Conservation (phyloP, 2,888 invertebrate genomes). For the Beris chalybata region DNA sequence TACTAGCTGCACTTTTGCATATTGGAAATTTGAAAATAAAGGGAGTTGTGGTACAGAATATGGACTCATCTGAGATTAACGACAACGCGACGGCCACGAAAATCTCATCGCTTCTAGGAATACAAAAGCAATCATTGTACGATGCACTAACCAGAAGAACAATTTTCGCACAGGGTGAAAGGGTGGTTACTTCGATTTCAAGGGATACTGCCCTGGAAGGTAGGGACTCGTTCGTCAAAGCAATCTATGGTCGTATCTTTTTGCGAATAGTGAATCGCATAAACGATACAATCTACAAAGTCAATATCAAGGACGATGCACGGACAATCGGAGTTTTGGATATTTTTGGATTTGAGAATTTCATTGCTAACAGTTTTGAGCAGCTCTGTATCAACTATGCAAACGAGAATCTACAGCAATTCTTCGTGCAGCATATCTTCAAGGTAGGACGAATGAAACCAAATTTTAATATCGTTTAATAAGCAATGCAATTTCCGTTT, state of each 20-base stretch:
- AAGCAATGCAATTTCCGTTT: not conserved
- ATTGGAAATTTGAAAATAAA: slow-evolving; percentile 89
- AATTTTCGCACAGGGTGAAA: slow-evolving; percentile 81
- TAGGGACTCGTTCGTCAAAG: slow-evolving; percentile 90
- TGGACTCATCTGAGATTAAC: slow-evolving; percentile 84
- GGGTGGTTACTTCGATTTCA: slow-evolving; percentile 74
- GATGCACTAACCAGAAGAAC: slow-evolving; percentile 85
- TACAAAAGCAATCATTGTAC: slow-evolving; percentile 69
- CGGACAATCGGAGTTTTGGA: slow-evolving; percentile 88
- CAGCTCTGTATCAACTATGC: slow-evolving; percentile 97
- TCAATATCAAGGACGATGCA: slow-evolving; percentile 58
- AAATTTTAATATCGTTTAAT: not conserved
- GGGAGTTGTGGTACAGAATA: slow-evolving; percentile 72
- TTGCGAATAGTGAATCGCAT: slow-evolving; percentile 87
- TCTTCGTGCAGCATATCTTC: slow-evolving; percentile 93
- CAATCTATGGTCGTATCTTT: slow-evolving; percentile 90
- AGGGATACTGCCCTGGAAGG: slow-evolving; percentile 79
- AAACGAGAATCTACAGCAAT: slow-evolving; percentile 95
- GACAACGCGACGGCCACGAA: slow-evolving; percentile 70
- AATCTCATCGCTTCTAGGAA: slow-evolving; percentile 72
- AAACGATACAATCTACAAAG: slow-evolving; percentile 79
- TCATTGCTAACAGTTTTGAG: slow-evolving; percentile 88
- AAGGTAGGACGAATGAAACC: slow-evolving; percentile 58
- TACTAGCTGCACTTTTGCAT: slow-evolving; percentile 86
- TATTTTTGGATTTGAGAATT: slow-evolving; percentile 97